phyloP scores from a whole-genome alignment of 2,888 invertebrate species.

The Amphipyra tragopoginis region DNA sequence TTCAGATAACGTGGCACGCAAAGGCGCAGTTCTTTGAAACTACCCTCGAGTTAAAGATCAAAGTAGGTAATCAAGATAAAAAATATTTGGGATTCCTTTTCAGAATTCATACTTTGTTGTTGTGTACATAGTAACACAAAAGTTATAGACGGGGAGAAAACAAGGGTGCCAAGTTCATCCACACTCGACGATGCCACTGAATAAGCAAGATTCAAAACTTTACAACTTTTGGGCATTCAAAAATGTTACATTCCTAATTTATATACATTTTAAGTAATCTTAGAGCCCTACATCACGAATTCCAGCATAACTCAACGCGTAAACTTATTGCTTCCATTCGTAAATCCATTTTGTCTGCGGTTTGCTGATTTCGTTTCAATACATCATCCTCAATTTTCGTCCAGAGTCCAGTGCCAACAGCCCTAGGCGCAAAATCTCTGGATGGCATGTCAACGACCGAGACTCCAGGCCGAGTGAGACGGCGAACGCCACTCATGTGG shows the following conservation, averaged over 20 bases:
- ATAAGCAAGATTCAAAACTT: conserved; percentile 1
- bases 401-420: conserved; percentile 40
- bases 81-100: conserved; percentile 20
- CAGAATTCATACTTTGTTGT: conserved; percentile 6
- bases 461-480: conserved; percentile 81
- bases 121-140: neutral
- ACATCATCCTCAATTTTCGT: conserved; percentile 37
- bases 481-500: conserved; percentile 82
- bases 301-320: neutral
- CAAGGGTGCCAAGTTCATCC: neutral
- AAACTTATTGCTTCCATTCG: conserved; percentile 1
- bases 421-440: conserved; percentile 75
- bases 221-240: neutral
- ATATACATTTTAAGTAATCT: neutral
- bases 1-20: conserved; percentile 16
- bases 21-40: conserved; percentile 9
- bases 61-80: conserved; percentile 24
- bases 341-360: conserved; percentile 25
- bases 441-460: conserved; percentile 83
- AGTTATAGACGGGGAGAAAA: neutral
- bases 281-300: neutral
- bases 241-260: neutral
- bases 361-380: conserved; percentile 19
- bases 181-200: neutral
- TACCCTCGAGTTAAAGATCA: conserved; percentile 22